These are phyloP conservation scores for Sesia bembeciformis DNA, from an alignment of 2,888 invertebrate species.

Conservation along the genomic window DNA sequence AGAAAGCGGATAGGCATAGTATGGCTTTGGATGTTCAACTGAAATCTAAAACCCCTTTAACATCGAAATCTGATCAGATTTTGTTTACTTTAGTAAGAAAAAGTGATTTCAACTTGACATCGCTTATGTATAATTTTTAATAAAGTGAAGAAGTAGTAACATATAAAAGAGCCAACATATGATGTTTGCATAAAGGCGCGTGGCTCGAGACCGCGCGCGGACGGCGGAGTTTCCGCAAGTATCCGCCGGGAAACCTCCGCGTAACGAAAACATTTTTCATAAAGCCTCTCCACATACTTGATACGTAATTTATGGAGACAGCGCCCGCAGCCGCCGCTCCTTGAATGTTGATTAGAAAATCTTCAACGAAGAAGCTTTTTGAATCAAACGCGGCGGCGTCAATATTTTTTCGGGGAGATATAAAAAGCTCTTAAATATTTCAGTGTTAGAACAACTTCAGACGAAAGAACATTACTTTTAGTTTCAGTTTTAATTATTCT, in stretches of 20 bases:
- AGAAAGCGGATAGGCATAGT: too few species aligned
- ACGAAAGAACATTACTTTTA: too few species aligned
- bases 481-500: too few species aligned
- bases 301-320: constrained; percentile 70
- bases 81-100: too few species aligned
- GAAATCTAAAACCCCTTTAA: too few species aligned
- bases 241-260: constrained; percentile 26
- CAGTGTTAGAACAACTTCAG: too few species aligned
- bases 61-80: too few species aligned
- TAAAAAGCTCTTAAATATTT: neutral
- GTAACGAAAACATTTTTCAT: constrained; percentile 65
- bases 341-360: constrained; percentile 66
- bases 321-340: constrained; percentile 40
- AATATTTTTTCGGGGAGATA: constrained; percentile 11
- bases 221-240: constrained; percentile 30
- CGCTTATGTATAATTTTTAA: too few species aligned
- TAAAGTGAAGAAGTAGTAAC: constrained; percentile 8
- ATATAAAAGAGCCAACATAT: constrained; percentile 33
- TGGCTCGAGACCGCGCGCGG: constrained; percentile 17
- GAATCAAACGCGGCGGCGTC: constrained; percentile 25
- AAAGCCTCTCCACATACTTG: constrained; percentile 61
- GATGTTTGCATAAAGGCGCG: constrained; percentile 40
- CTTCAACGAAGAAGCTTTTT: constrained; percentile 27
- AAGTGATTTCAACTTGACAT: too few species aligned
- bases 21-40: too few species aligned